These are phyloP conservation scores for Dilophus febrilis DNA, from an alignment of 2,888 invertebrate genomes.

Conservation along the genomic window DNA sequence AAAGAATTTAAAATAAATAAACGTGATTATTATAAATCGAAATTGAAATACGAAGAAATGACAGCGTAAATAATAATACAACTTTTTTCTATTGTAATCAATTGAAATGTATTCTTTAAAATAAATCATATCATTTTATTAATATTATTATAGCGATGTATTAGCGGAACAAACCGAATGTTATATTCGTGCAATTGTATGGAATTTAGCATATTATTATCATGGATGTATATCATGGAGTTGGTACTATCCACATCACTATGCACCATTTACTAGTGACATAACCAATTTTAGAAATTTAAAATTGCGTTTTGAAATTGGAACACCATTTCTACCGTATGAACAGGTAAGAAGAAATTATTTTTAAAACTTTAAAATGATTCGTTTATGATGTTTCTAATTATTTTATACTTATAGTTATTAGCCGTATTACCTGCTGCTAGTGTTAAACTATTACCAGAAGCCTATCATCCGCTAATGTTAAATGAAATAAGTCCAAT, in stretches of 20 bases:
- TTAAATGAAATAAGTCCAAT: slow-evolving; percentile 53
- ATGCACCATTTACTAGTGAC: slow-evolving; percentile 92
- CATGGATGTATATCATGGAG: slow-evolving; percentile 95
- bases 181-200: slow-evolving; percentile 87
- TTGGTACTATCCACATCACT: slow-evolving; percentile 96
- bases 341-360: slow-evolving; percentile 46
- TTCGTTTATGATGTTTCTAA: not conserved
- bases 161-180: slow-evolving; percentile 67
- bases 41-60: slow-evolving; percentile 63
- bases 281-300: slow-evolving; percentile 62
- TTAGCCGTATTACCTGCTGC: slow-evolving; percentile 75
- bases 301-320: slow-evolving; percentile 66
- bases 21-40: slow-evolving; percentile 79
- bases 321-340: slow-evolving; percentile 81
- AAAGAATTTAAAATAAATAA: slow-evolving; percentile 74
- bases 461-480: slow-evolving; percentile 64
- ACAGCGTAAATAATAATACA: slow-evolving; percentile 43
- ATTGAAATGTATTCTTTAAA: not conserved
- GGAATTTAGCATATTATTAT: slow-evolving; percentile 94
- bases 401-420: slow-evolving; percentile 34
- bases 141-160: slow-evolving; percentile 34
- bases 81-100: too few species aligned
- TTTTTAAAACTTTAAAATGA: slow-evolving; percentile 1
- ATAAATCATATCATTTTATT: too few species aligned
- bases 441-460: slow-evolving; percentile 62